phyloP scores from a whole-genome alignment of 2,113 vertebrate species.

The Cyphomyrus plagiostoma region DNA sequence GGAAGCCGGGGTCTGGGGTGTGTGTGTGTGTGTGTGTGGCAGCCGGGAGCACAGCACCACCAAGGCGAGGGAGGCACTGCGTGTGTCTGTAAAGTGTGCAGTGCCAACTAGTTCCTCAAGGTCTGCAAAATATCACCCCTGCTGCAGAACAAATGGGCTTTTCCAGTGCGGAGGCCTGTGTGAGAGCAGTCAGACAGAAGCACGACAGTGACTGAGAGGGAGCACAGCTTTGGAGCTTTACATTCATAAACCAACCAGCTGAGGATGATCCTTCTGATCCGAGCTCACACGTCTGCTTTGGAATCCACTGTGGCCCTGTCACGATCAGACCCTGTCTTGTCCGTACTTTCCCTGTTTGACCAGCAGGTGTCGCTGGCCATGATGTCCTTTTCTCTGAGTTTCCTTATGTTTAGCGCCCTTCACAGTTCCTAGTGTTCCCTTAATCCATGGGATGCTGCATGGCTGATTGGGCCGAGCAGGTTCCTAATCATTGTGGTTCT shows the following conservation, averaged over 20 bases:
- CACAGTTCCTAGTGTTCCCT: neutral
- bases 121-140: neutral
- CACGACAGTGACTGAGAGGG: neutral
- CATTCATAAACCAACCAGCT: neutral
- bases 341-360: neutral
- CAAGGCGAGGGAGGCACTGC: neutral
- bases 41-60: neutral
- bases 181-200: neutral
- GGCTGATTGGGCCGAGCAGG: neutral
- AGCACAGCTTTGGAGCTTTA: neutral
- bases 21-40: neutral
- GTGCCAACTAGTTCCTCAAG: neutral
- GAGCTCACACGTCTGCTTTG: neutral
- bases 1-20: neutral
- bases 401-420: neutral
- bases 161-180: neutral
- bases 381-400: neutral
- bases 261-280: neutral
- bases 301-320: neutral
- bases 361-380: neutral
- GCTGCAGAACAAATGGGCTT: neutral
- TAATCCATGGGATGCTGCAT: neutral
- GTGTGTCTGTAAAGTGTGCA: neutral
- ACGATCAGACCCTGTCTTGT: neutral
- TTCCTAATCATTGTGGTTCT: neutral